Base-by-base conservation (phyloP, 2,113 vertebrate species). In the Pygathrix nemaeus region DNA sequence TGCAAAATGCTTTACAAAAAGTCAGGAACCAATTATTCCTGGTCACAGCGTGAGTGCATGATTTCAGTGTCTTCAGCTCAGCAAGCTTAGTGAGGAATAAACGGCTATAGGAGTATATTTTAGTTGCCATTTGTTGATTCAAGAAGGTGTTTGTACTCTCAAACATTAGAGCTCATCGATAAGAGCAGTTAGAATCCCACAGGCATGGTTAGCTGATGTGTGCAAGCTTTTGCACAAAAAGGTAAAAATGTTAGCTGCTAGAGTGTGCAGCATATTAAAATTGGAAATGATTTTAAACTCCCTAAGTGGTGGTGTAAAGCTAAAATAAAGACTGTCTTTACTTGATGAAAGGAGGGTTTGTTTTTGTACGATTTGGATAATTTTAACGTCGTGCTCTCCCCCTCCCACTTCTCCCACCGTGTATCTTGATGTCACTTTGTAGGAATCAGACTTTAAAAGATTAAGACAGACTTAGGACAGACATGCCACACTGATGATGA, bases 41-140 rank as follows among this genome's bases (percentile, higher is more conserved):
- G 7, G 8, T 27, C 32, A 18, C 27, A 7, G 10, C 38, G 21
- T 4, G 57, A 27, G 25, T 6, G 9, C 30, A 2, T 6, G 0
- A 3, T 11, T 9, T 14, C 38, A 30, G n/a, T 0, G 0, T n/a
- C 57, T 45, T 55, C 48, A 21, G 27, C 6, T 45, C 38, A 30
- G 64, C 21, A n/a, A 2, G 14, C 48, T 70, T 16, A 3, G 40
- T 35, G 81, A 66, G 20, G 80, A 32, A 27, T 3, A 3, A 7
- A 11, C 4, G 8, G 78, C 12, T 18, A 38, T 38, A 38, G 55
- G 1, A 14, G 16, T n/a, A 0, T 35, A 9, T 30, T 40, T 66
- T 45, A 12, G 57, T n/a, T 6, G 20, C 40, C 20, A 3, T 27
- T 25, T 94, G 20, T 68, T 55, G 11, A 52, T n/a, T 57, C 40